Evolutionary conservation across 1,140 invertebrate genomes (phyloP).

Genomic region (Calephelis virginiensis): DNA sequence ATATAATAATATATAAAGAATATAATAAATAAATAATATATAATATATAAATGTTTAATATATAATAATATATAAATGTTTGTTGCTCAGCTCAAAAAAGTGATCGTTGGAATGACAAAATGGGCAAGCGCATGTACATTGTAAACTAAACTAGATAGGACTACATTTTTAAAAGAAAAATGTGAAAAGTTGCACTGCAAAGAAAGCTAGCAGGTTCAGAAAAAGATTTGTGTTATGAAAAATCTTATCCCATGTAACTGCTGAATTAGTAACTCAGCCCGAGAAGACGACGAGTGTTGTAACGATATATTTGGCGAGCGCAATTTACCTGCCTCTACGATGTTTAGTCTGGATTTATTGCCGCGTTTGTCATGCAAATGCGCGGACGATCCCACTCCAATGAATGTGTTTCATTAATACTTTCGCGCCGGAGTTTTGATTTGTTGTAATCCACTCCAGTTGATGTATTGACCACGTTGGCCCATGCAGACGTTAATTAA

Average conservation of each 20-base stretch:
- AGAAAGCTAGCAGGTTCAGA: no score
- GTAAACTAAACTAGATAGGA: no score
- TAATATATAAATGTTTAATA: no score
- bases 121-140: no score
- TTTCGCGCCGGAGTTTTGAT: not conserved
- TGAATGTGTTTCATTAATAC: slow-evolving; percentile 17
- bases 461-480: not conserved
- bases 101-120: no score
- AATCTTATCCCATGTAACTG: not conserved
- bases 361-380: slow-evolving; percentile 6
- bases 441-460: not conserved
- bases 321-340: slow-evolving; percentile 12
- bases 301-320: slow-evolving; percentile 6
- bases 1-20: no score
- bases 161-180: no score
- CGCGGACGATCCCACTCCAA: not conserved
- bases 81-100: no score
- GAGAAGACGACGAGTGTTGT: slow-evolving; percentile 10
- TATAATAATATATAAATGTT: no score
- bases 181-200: no score
- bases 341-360: slow-evolving; percentile 14
- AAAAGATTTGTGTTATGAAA: not conserved
- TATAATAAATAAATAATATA: no score
- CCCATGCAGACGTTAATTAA: not conserved
- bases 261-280: slow-evolving; percentile 1